Conservation (phyloP, 2,113 vertebrate genomes). For the Dipodomys stephensi region DNA sequence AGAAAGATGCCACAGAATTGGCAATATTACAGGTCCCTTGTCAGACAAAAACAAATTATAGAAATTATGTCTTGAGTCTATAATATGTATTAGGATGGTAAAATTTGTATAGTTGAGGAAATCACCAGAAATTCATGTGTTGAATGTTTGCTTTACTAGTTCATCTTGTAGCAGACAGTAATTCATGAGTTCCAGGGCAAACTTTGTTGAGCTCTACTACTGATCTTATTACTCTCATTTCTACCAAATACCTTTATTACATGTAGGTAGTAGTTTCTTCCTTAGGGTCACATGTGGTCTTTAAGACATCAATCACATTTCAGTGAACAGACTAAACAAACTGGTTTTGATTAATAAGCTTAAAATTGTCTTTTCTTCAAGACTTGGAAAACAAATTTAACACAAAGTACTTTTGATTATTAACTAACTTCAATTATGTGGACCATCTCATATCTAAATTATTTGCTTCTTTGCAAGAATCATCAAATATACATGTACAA, state of each 20-base stretch:
- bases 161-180: background rate
- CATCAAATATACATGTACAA: background rate
- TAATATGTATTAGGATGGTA: background rate
- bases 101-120: background rate
- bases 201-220: background rate
- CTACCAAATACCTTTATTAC: background rate
- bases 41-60: conserved; percentile 42
- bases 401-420: background rate
- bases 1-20: background rate
- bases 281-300: background rate
- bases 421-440: background rate
- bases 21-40: background rate
- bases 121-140: background rate
- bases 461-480: background rate
- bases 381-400: background rate
- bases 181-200: background rate
- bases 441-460: background rate
- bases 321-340: background rate
- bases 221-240: background rate
- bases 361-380: background rate
- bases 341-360: conserved; percentile 6
- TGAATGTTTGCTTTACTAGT: background rate
- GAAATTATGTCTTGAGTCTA: background rate
- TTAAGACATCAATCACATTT: background rate
- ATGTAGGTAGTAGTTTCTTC: background rate